Conservation (phyloP, 1,140 invertebrate species). For the Fragariocoptes setiger region DNA sequence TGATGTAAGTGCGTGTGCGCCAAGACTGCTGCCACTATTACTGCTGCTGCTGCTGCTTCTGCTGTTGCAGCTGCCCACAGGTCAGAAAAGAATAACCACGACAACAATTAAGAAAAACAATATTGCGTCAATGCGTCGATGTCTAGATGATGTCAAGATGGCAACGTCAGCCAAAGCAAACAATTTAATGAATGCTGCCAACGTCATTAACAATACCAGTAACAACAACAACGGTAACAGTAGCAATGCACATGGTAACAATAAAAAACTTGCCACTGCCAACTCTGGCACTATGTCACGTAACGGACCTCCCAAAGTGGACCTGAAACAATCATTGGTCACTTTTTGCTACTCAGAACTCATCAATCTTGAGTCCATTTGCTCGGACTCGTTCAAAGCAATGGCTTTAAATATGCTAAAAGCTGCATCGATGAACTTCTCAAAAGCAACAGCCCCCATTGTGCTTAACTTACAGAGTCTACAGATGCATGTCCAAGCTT, state of each 20-base stretch:
- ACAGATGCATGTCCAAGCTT: background rate
- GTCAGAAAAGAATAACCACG: no score
- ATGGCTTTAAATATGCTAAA: conserved; percentile 3
- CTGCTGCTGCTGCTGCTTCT: no score
- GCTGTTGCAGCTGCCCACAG: no score
- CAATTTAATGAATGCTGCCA: no score
- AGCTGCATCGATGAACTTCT: background rate
- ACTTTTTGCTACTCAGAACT: conserved; percentile 7
- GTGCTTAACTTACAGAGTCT: conserved; percentile 4
- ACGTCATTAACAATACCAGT: background rate
- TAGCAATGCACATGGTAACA: background rate
- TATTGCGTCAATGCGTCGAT: no score
- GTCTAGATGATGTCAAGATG: no score
- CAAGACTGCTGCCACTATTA: no score
- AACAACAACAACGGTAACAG: background rate
- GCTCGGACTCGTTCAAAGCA: conserved; percentile 4
- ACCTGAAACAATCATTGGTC: conserved; percentile 4
- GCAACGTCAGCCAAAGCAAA: no score
- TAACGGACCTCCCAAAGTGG: conserved; percentile 2
- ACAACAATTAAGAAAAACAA: no score
- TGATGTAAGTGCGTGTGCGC: no score
- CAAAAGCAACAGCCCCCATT: conserved; percentile 1
- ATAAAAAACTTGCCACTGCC: background rate
- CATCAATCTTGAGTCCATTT: conserved; percentile 2
- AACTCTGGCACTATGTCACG: background rate